These are phyloP conservation scores for Catostomus latipinnis DNA, from an alignment of 2,797 vertebrate genomes.

Conservation along the genomic window DNA sequence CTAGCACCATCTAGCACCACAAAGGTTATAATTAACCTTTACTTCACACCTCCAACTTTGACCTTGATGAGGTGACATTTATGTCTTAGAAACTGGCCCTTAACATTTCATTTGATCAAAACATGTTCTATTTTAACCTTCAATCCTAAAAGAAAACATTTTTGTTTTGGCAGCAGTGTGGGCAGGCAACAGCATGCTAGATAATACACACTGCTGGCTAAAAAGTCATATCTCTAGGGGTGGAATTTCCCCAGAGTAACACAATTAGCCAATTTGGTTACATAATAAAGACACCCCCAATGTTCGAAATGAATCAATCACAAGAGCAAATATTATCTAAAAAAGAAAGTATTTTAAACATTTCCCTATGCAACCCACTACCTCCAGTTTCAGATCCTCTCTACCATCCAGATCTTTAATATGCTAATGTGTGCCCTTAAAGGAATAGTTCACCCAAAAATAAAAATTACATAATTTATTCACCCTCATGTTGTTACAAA, in stretches of 20 bases:
- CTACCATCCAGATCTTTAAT: too few species aligned
- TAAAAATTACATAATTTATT: too few species aligned
- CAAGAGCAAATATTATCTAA: background rate
- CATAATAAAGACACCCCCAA: background rate
- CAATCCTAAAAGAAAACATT: slow-evolving; percentile 9
- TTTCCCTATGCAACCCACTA: background rate
- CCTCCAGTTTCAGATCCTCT: background rate
- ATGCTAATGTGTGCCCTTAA: background rate
- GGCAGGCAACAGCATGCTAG: slow-evolving; percentile 30
- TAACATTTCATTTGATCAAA: too few species aligned
- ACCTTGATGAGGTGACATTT: too few species aligned
- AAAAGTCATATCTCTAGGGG: slow-evolving; percentile 14
- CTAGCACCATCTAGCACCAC: too few species aligned
- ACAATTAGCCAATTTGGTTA: slow-evolving; percentile 8
- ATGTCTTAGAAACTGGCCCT: too few species aligned
- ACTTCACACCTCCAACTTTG: too few species aligned
- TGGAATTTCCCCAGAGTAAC: slow-evolving; percentile 25
- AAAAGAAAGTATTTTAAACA: background rate
- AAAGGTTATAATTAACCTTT: too few species aligned
- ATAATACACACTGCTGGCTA: slow-evolving; percentile 10
- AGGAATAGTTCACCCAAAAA: background rate
- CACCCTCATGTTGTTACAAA: too few species aligned
- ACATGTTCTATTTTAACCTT: slow-evolving; percentile 12
- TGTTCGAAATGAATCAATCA: background rate
- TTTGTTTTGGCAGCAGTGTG: slow-evolving; percentile 23